Evolutionary conservation across 2,797 vertebrate species (phyloP).

Genomic region (Tolypeutes matacus): DNA sequence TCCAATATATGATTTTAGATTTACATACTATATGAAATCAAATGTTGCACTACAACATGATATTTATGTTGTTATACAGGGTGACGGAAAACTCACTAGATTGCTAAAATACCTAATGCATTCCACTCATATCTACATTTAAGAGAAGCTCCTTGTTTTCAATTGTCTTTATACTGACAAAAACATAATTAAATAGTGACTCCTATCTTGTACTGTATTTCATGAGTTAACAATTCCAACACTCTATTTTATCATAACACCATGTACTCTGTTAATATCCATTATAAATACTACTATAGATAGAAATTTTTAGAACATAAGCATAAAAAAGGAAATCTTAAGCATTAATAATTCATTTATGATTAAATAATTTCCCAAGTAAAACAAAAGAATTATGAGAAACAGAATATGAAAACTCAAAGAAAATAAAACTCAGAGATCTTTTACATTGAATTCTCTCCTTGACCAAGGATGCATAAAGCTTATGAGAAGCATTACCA

Average conservation of each 20-base stretch:
- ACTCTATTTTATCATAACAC: slow-evolving; percentile 23
- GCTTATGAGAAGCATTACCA: neutral
- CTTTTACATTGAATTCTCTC: neutral
- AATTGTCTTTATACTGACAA: slow-evolving; percentile 22
- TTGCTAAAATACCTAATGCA: neutral
- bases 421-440: slow-evolving; percentile 30
- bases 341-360: slow-evolving; percentile 44
- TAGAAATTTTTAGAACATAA: slow-evolving; percentile 55
- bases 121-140: neutral
- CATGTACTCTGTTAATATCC: neutral
- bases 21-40: slow-evolving; percentile 24
- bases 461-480: slow-evolving; percentile 23
- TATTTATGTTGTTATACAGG: neutral
- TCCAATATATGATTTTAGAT: slow-evolving; percentile 8
- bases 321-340: slow-evolving; percentile 35
- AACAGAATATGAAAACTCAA: slow-evolving; percentile 10
- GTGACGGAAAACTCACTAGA: neutral
- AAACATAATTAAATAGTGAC: neutral
- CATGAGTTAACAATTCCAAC: slow-evolving; percentile 17
- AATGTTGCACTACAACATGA: neutral
- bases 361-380: slow-evolving; percentile 41
- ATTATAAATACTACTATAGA: neutral
- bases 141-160: slow-evolving; percentile 29
- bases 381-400: slow-evolving; percentile 49
- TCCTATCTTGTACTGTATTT: neutral